Evolutionary conservation across 2,113 vertebrate genomes (phyloP), one percentile per base, ranked within the genome.

Genomic region (Thunnus maccoyii): DNA sequence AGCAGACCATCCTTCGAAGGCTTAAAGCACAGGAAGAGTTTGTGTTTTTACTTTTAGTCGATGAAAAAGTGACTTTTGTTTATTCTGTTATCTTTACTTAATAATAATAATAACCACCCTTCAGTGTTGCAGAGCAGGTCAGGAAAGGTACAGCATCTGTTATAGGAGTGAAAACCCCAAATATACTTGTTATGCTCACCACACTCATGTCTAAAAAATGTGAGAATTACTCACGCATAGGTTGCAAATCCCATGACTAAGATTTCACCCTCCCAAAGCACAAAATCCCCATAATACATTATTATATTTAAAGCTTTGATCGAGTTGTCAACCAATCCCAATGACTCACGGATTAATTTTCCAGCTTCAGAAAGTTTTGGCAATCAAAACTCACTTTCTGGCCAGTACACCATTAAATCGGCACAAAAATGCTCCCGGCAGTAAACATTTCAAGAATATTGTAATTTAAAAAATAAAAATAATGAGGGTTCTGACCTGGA

Each of bases 281-380:
- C 58, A 66, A 48, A 64, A 67, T n/a, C 12, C 25, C 16, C 64
- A 47, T 50, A 27, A 27, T 46, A 2, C 11, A 50, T 55, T 17
- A 47, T 30, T 51, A 73, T 70, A 48, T 50, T 51, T 15, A 46
- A 48, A 20, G 62, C 20, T 83, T 78, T 2, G n/a, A 86, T 32
- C 47, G 32, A n/a, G 25, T 3, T 67, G 46, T 78, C 25, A 20
- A 83, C 76, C 80, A n/a, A 72, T 68, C 68, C 64, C 76, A 52
- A 2, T 87, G 80, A 85, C 63, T 87, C 78, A 75, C n/a, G 13
- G 50, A 80, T 71, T 52, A n/a, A 72, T 66, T 61, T 77, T 47
- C 46, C 73, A 30, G 32, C 69, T n/a, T 58, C 14, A 48, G 20
- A 47, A 7, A 48, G 3, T n/a, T 63, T 46, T 81, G 73, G 61